Evolutionary conservation across 2,797 vertebrate genomes (phyloP), one percentile per base, ranked within the genome.

Genomic region (Sorex maritimensis): DNA sequence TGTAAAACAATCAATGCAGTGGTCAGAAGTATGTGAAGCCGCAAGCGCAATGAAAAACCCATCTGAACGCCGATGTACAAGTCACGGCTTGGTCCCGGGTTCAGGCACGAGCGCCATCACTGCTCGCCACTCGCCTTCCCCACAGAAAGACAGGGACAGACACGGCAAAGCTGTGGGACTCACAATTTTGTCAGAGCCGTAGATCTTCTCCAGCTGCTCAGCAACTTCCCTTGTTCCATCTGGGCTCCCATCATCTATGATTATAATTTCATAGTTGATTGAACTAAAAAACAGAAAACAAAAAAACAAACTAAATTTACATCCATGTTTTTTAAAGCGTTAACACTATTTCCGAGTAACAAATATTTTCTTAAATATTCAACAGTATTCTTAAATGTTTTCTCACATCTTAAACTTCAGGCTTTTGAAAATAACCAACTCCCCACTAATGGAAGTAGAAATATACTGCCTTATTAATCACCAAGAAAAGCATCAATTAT

Each of bases 191-290:
- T 99, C 99, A 15, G 98, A 96, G 28, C 99, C 99, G 44, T 99
- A 99, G 21, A 99, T 99, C 77, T 98, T 98, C 98, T 99, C 98
- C 97, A 99, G 67, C 81, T 99, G 99, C 91, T 99, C 94, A 21
- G 99, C 99, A 81, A 99, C 95, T 65, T 99, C 98, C 93, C 98
- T 96, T 0, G 99, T 99, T 52, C 99, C 99, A 97, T 99, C 99
- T 0, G 99, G 99, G 96, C 99, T 99, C 93, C 99, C 99, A 95
- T 99, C 99, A 92, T 99, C 99, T 79, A 99, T 99, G 63, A 99
- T 98, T 94, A 99, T 99, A 63, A 99, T 99, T 98, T 99, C 99
- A 79, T 99, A 99, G 44, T 98, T 96, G 89, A 97, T 98, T 0
- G 98, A 99, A 96, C 99, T 99, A 98, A 58, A 97, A 97, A 11